A percentile compares a stretch with the other conserved stretches of the same genome.
Conservation (phyloP, 2,113 vertebrate genomes). For the Promerops cafer region DNA sequence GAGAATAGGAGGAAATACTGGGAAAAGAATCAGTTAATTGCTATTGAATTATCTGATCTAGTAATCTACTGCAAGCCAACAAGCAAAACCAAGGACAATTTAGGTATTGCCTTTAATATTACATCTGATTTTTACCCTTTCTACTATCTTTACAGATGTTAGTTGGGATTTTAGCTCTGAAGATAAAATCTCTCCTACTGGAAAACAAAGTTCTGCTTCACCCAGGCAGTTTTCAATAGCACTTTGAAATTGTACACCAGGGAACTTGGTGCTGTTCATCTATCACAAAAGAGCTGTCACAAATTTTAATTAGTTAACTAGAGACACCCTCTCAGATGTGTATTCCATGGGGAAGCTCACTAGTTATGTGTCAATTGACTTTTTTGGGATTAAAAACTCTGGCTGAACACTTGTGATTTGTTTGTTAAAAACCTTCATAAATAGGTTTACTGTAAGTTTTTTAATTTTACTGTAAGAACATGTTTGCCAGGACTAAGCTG, state of each 20-base stretch:
- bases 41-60: slow-evolving; percentile 93
- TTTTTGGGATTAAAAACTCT: not conserved
- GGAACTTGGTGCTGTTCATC: not conserved
- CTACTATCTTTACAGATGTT: not conserved
- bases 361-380: not conserved
- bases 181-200: not conserved
- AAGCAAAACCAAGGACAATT: slow-evolving; percentile 92
- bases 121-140: not conserved
- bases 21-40: slow-evolving; percentile 88
- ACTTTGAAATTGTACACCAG: not conserved
- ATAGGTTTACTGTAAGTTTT: not conserved
- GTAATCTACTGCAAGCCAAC: slow-evolving; percentile 95
- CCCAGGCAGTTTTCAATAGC: not conserved
- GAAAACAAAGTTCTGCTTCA: not conserved
- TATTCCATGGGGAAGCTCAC: not conserved
- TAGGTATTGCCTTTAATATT: slow-evolving; percentile 71
- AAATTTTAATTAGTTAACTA: not conserved
- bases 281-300: not conserved
- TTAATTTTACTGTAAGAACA: not conserved
- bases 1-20: slow-evolving; percentile 81
- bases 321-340: not conserved
- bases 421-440: not conserved
- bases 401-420: not conserved
- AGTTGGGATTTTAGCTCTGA: not conserved
- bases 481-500: not conserved